These are phyloP conservation scores for Miniopterus natalensis DNA, from an alignment of 2,113 vertebrate species.

Conservation along the genomic window DNA sequence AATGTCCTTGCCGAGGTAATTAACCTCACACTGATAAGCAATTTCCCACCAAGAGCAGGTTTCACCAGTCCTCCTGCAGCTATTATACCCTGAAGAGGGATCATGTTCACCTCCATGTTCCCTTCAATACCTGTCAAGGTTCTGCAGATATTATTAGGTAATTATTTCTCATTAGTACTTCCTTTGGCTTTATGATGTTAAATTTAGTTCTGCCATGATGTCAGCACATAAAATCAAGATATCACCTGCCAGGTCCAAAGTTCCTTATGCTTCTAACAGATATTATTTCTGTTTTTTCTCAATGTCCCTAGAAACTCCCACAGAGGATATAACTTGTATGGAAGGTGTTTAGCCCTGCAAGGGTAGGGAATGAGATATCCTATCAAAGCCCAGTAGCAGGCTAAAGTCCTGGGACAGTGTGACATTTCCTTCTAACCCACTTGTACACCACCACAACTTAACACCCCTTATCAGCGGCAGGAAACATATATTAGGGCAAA, in stretches of 20 bases:
- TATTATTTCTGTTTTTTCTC: background rate
- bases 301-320: background rate
- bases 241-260: slow-evolving; percentile 32
- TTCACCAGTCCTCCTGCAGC: slow-evolving; percentile 58
- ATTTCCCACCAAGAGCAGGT: slow-evolving; percentile 25
- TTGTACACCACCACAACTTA: background rate
- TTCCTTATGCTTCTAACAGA: background rate
- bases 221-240: slow-evolving; percentile 58
- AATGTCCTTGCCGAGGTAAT: slow-evolving; percentile 60
- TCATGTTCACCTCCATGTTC: background rate
- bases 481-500: background rate
- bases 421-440: background rate
- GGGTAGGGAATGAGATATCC: background rate
- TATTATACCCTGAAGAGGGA: background rate
- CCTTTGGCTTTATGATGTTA: slow-evolving; percentile 60
- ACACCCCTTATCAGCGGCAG: background rate
- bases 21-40: slow-evolving; percentile 65
- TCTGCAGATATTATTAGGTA: slow-evolving; percentile 60
- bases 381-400: background rate
- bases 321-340: background rate
- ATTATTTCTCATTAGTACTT: slow-evolving; percentile 79
- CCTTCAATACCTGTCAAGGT: slow-evolving; percentile 43
- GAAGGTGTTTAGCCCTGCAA: background rate
- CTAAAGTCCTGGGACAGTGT: background rate
- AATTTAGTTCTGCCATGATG: slow-evolving; percentile 38